Percentiles rank a stretch among this genome's conserved stretches.
These are phyloP conservation scores for Ophraella communa DNA, from an alignment of 2,888 invertebrate genomes.

Conservation along the genomic window DNA sequence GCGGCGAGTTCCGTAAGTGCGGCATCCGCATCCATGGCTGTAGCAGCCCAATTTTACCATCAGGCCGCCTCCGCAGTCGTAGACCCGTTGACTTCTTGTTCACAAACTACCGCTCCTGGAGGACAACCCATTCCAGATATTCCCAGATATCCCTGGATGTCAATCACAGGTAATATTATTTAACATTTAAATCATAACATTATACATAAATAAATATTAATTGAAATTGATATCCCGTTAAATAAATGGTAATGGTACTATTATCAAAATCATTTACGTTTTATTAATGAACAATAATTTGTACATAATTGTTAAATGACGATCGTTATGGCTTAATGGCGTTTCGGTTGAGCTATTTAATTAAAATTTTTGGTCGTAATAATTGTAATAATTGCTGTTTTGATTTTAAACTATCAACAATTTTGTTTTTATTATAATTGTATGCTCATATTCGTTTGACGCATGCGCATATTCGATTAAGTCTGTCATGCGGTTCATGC, in stretches of 20 bases:
- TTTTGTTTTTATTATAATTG: neutral
- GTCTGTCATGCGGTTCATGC: slow-evolving; percentile 17
- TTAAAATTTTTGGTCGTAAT: slow-evolving; percentile 7
- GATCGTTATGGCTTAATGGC: slow-evolving; percentile 9
- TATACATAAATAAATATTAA: neutral
- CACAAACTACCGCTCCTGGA: slow-evolving; percentile 70
- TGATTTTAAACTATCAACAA: neutral
- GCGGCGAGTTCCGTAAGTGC: slow-evolving; percentile 74
- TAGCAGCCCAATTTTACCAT: slow-evolving; percentile 86
- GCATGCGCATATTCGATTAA: slow-evolving; percentile 11
- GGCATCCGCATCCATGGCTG: slow-evolving; percentile 71
- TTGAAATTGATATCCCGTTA: slow-evolving; percentile 9
- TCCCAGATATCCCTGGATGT: slow-evolving; percentile 96
- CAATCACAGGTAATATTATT: slow-evolving; percentile 82
- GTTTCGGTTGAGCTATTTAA: slow-evolving; percentile 9
- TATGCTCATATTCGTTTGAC: neutral
- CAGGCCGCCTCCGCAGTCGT: slow-evolving; percentile 81
- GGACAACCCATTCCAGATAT: slow-evolving; percentile 91
- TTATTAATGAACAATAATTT: slow-evolving; percentile 21
- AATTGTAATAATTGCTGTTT: neutral
- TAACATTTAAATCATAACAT: neutral
- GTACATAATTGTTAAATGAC: slow-evolving; percentile 9
- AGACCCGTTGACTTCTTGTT: slow-evolving; percentile 82
- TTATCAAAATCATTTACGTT: slow-evolving; percentile 17
- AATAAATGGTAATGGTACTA: slow-evolving; percentile 13